phyloP scores from a whole-genome alignment of 1,140 invertebrate species.

The Uloborus diversus region DNA sequence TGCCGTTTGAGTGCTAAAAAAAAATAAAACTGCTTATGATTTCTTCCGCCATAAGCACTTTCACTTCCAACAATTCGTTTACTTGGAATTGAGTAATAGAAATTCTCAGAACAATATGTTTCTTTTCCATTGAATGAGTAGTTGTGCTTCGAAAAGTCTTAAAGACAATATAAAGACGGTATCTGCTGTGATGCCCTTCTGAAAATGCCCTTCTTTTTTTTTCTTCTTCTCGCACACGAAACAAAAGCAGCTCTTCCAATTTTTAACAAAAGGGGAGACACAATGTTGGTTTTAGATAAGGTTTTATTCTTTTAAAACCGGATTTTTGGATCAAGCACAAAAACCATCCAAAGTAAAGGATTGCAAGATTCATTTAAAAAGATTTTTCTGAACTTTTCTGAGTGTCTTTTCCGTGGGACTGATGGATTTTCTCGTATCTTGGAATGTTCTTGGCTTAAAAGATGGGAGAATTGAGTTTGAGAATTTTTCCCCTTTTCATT shows the following conservation, averaged over 20 bases:
- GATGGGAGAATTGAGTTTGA: slow-evolving; percentile 29
- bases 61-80: too few relatives aligned
- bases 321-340: slow-evolving; percentile 27
- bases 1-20: too few relatives aligned
- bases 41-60: too few relatives aligned
- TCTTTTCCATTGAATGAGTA: too few relatives aligned
- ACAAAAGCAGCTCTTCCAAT: slow-evolving; percentile 30
- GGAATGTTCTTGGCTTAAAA: slow-evolving; percentile 39
- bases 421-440: slow-evolving; percentile 25
- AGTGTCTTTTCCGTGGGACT: slow-evolving; percentile 4
- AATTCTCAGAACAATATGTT: too few relatives aligned
- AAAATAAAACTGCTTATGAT: too few relatives aligned
- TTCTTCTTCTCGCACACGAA: too few relatives aligned
- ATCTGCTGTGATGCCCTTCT: too few relatives aligned
- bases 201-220: too few relatives aligned
- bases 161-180: too few relatives aligned
- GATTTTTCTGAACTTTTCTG: neutral
- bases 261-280: neutral
- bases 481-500: slow-evolving; percentile 1
- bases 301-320: slow-evolving; percentile 30
- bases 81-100: too few relatives aligned
- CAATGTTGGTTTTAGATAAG: slow-evolving; percentile 41
- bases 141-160: too few relatives aligned
- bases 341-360: slow-evolving; percentile 19
- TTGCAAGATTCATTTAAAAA: slow-evolving; percentile 33